These are phyloP conservation scores for Emydura subglobosa DNA, from an alignment of 2,113 vertebrate species.

Conservation along the genomic window DNA sequence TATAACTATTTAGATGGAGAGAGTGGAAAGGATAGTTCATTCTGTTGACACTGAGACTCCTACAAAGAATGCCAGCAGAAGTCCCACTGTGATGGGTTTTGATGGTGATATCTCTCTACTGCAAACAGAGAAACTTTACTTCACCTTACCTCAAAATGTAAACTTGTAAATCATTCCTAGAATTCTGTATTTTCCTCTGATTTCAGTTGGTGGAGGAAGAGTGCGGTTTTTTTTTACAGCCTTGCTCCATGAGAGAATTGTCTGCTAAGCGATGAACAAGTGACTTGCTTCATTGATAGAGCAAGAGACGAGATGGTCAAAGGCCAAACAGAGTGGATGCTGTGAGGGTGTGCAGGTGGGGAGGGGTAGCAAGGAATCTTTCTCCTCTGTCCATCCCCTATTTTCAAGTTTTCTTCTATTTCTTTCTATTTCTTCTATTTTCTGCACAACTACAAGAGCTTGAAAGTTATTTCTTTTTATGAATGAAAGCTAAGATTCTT, in stretches of 20 bases:
- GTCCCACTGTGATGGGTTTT: background rate
- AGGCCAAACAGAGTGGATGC: background rate
- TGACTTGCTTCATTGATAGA: background rate
- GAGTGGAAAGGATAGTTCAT: constrained; percentile 10
- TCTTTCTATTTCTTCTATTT: too few relatives aligned
- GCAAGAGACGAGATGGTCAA: background rate
- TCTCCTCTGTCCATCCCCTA: too few relatives aligned
- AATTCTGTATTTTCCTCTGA: background rate
- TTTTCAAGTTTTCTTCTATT: too few relatives aligned
- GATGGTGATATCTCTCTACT: constrained; percentile 1
- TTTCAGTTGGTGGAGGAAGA: background rate
- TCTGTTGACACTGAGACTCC: background rate
- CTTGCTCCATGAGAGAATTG: background rate
- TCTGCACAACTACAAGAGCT: too few relatives aligned
- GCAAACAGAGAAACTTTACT: background rate
- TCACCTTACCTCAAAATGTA: background rate
- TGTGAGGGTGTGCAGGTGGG: background rate
- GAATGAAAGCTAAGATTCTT: too few relatives aligned
- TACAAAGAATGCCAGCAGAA: background rate
- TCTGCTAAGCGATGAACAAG: background rate
- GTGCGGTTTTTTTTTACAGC: background rate
- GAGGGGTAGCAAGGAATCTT: too few relatives aligned
- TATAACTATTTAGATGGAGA: background rate
- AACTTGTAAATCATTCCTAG: background rate
- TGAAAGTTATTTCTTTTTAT: too few relatives aligned